Conservation (phyloP, 2,113 vertebrate genomes). For the Halcyon malimbica region DNA sequence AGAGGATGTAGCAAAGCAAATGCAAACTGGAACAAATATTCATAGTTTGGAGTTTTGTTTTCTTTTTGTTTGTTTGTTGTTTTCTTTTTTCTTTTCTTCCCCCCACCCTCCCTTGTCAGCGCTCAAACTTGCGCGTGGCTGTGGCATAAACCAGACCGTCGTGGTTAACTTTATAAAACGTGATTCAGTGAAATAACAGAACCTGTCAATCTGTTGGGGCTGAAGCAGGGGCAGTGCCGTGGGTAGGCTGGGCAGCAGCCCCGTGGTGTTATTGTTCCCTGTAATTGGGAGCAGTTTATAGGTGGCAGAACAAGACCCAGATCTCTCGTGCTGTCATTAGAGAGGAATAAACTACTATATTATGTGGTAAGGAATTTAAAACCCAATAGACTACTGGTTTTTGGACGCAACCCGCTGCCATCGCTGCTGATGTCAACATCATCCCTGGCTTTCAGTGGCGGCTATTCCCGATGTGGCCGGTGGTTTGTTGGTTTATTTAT, state of each 20-base stretch:
- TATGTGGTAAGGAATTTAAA: neutral
- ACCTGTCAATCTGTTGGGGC: neutral
- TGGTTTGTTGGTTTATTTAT: neutral
- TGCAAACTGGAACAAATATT: no score
- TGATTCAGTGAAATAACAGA: neutral
- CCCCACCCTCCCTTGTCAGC: neutral
- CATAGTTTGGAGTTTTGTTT: no score
- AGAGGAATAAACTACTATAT: neutral
- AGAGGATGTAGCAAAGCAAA: neutral
- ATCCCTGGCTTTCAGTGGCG: slow-evolving; percentile 27
- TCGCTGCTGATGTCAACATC: slow-evolving; percentile 9
- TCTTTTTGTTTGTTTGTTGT: no score
- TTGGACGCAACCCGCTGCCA: neutral
- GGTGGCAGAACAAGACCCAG: neutral
- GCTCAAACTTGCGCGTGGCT: neutral
- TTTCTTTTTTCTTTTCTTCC: fast-evolving
- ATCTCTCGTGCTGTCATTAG: neutral
- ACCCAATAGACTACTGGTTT: fast-evolving
- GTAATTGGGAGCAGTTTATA: fast-evolving
- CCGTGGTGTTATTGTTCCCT: fast-evolving
- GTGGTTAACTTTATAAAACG: fast-evolving
- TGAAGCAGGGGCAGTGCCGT: fast-evolving
- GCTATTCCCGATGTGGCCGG: slow-evolving; percentile 55
- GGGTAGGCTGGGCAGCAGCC: neutral
- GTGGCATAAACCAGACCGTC: neutral